Evolutionary conservation across 1,140 invertebrate species (phyloP), one percentile per base, ranked within the genome.

Genomic region (Littorina saxatilis): DNA sequence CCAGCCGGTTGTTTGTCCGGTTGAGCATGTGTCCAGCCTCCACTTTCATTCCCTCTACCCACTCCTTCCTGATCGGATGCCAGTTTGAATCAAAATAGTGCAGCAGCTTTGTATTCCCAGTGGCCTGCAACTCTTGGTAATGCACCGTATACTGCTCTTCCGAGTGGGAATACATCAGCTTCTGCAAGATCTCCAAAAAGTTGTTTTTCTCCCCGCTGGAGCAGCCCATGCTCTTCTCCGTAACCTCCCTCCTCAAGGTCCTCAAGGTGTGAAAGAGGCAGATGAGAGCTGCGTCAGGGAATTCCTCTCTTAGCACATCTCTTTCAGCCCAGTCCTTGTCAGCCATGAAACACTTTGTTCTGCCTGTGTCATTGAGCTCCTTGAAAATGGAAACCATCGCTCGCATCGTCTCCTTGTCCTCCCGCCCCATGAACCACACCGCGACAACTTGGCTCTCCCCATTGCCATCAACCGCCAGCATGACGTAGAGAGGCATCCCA

Each of bases 401-500:
- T 37, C 9, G 15, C 50, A 77, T 77, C 15, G 75, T 77, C 29
- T 27, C 50, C 55, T 55, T 77, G 50, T 77, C 75, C 29, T 77
- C 75, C 27, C 40, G 27, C 40, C 7, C 15, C 15, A 77, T 47
- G n/a, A 77, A 7, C 75, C 75, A 77, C n/a, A 27, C n/a, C n/a
- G 75, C 75, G 5, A 77, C 50, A 47, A 77, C 47, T 17, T 52
- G 5, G n/a, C 43, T 52, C 55, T 77, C 75, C 47, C 75, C 75
- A 77, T 77, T 77, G 5, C 75, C 75, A 52, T 77, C 75, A 15
- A 77, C 75, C 13, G 23, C n/a, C 39, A 77, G 17, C 11, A 77
- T n/a, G 17, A 77, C 13, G 50, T 77, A 77, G 20, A 77, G 75
- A 17, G 75, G 75, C 75, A 77, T 77, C 9, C 75, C n/a, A 27